Conservation (phyloP, 2,113 vertebrate species). For the Hiodon alosoides region DNA sequence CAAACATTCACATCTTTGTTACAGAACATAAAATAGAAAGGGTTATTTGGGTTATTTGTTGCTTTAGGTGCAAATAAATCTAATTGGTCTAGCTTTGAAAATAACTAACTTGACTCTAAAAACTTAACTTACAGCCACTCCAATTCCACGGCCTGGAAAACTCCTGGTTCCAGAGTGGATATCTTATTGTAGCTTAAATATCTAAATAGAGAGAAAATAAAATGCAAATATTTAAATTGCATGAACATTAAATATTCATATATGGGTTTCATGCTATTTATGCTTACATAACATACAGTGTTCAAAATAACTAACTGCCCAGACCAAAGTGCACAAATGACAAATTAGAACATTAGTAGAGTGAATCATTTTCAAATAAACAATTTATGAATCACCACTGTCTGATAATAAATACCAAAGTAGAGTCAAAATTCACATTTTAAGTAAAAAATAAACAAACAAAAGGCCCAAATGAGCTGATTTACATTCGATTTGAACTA, state of each 20-base stretch:
- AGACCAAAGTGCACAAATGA: not conserved
- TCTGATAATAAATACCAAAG: not conserved
- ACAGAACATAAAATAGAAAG: too few species aligned
- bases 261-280: too few species aligned
- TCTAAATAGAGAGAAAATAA: slow-evolving; percentile 52
- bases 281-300: not conserved
- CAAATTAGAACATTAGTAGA: not conserved
- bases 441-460: not conserved
- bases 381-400: too few species aligned
- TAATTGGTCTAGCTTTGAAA: not conserved
- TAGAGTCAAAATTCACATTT: not conserved
- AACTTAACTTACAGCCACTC: slow-evolving; percentile 86
- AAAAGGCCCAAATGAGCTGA: not conserved
- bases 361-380: not conserved
- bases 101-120: slow-evolving; percentile 4
- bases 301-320: not conserved
- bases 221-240: not conserved
- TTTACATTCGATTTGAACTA: too few species aligned
- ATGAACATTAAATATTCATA: not conserved
- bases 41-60: too few species aligned
- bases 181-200: slow-evolving; percentile 89
- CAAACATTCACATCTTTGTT: too few species aligned
- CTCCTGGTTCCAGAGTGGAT: slow-evolving; percentile 69
- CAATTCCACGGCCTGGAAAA: slow-evolving; percentile 84
- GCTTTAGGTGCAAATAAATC: not conserved